Evolutionary conservation across 1,140 invertebrate species (phyloP).

Genomic region (Lepidurus apus): DNA sequence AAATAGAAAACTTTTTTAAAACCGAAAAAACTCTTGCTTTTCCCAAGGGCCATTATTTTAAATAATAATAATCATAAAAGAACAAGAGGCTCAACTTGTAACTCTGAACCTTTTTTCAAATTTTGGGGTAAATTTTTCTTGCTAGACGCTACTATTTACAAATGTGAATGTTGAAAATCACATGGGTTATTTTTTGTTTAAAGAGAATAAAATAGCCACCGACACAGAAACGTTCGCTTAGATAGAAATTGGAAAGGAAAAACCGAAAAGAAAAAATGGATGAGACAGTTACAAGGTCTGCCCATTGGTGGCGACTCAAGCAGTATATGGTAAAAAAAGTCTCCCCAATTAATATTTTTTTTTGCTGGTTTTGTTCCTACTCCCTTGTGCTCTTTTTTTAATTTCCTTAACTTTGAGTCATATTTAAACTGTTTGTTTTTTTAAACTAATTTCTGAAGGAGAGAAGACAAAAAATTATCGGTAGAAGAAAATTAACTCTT

Average conservation of each 20-base stretch:
- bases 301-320: neutral
- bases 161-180: constrained; percentile 15
- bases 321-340: neutral
- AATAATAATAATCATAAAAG: neutral
- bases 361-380: constrained; percentile 16
- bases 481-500: neutral
- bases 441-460: neutral
- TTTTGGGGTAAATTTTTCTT: neutral
- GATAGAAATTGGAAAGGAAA: neutral
- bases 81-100: neutral
- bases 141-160: constrained; percentile 17
- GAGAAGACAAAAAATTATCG: neutral
- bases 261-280: neutral
- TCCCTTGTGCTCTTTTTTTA: constrained; percentile 16
- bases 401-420: constrained; percentile 16
- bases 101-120: neutral
- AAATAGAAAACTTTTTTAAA: too few relatives aligned
- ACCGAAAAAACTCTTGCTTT: too few relatives aligned
- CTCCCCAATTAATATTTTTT: neutral
- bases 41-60: neutral
- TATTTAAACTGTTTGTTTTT: neutral
- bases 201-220: neutral
- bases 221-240: constrained; percentile 1
- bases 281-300: too few relatives aligned
- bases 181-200: neutral